These are phyloP conservation scores for Calosoma granatense DNA, from an alignment of 1,140 invertebrate species.

Conservation along the genomic window DNA sequence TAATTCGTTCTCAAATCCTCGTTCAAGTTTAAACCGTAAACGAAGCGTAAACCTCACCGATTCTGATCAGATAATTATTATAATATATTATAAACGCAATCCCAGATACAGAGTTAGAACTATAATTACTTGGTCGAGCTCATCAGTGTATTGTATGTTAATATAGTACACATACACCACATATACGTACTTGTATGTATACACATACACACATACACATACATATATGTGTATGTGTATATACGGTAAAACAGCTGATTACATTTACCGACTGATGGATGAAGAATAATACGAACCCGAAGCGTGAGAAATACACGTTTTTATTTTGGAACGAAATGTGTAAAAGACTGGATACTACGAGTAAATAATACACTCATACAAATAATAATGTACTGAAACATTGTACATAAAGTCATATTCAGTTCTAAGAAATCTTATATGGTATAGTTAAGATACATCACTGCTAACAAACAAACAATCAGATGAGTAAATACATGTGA, in stretches of 20 bases:
- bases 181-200: background rate
- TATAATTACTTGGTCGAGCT: background rate
- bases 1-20: background rate
- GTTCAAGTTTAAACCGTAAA: background rate
- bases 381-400: too few relatives aligned
- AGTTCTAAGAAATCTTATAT: too few relatives aligned
- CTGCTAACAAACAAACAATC: too few relatives aligned
- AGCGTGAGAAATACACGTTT: too few relatives aligned
- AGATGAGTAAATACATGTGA: too few relatives aligned
- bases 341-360: too few relatives aligned
- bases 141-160: background rate
- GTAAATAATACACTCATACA: too few relatives aligned
- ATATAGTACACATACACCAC: background rate
- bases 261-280: too few relatives aligned
- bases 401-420: too few relatives aligned
- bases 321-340: too few relatives aligned
- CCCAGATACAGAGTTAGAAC: background rate
- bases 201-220: slow-evolving; percentile 1
- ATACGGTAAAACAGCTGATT: background rate
- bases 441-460: too few relatives aligned
- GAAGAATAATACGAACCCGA: too few relatives aligned
- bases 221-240: slow-evolving; percentile 1
- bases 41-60: background rate
- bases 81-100: background rate
- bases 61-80: background rate